Percentiles rank a stretch among this genome's conserved stretches.
These are phyloP conservation scores for Apolygus lucorum DNA, from an alignment of 1,140 invertebrate species.

Conservation along the genomic window DNA sequence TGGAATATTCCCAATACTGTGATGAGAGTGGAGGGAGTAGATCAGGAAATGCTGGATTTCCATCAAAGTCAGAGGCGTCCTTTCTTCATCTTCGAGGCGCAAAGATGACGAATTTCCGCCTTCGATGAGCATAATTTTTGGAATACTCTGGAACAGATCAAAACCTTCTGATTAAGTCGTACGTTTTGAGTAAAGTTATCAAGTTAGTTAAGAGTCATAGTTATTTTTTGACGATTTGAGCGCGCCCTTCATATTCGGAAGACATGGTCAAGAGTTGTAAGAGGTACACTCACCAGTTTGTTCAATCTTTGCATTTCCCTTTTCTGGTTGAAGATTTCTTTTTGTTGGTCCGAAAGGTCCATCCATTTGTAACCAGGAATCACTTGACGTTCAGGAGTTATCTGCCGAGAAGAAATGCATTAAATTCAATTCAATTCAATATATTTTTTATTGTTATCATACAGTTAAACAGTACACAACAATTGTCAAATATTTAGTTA, in stretches of 20 bases:
- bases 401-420: neutral
- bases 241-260: no score
- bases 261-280: no score
- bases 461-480: no score
- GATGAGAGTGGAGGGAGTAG: constrained; percentile 60
- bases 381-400: neutral
- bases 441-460: no score
- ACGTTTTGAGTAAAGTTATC: neutral
- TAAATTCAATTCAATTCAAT: no score
- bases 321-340: neutral
- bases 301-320: neutral
- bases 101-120: neutral
- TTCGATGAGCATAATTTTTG: neutral
- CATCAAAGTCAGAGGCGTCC: constrained; percentile 66
- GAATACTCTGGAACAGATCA: neutral
- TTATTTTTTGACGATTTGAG: no score
- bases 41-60: constrained; percentile 76
- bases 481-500: no score
- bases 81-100: neutral
- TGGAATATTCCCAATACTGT: constrained; percentile 44
- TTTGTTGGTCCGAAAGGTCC: neutral
- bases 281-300: no score
- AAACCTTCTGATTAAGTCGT: neutral
- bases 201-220: neutral
- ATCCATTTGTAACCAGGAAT: neutral